Evolutionary conservation across 2,888 invertebrate species (phyloP).

Genomic region (Cordilura impudica): DNA sequence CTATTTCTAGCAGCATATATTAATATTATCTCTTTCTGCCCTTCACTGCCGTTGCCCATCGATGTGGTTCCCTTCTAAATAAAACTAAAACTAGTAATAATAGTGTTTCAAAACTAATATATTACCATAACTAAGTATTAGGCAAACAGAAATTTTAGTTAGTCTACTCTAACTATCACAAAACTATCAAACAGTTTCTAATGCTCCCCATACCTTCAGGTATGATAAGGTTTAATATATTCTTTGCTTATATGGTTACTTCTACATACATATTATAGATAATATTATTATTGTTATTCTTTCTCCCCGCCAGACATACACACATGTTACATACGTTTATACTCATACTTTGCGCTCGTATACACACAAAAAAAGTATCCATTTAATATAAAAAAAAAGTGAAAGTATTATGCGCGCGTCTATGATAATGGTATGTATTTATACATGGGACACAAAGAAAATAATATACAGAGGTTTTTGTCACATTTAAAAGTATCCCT

Average conservation of each 20-base stretch:
- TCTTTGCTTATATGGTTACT: neutral
- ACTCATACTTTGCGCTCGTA: too few species aligned
- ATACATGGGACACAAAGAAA: neutral
- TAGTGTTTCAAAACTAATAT: slow-evolving; percentile 76
- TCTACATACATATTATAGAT: neutral
- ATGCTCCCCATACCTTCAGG: slow-evolving; percentile 9
- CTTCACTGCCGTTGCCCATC: too few species aligned
- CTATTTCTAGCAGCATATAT: too few species aligned
- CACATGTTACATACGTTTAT: neutral
- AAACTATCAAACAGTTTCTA: slow-evolving; percentile 58
- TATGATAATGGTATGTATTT: neutral
- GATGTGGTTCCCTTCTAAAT: too few species aligned
- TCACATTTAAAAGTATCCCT: neutral
- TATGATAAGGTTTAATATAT: neutral
- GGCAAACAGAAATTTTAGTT: slow-evolving; percentile 68
- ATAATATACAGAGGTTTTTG: neutral
- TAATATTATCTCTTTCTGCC: too few species aligned
- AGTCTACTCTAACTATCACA: slow-evolving; percentile 44
- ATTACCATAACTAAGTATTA: slow-evolving; percentile 75
- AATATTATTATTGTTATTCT: neutral
- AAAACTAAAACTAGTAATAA: slow-evolving; percentile 69
- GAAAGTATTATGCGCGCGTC: slow-evolving; percentile 60
- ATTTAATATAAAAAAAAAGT: slow-evolving; percentile 52
- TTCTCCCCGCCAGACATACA: neutral
- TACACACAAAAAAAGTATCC: neutral